Base-by-base conservation (phyloP, 1,140 invertebrate genomes). In the Drosophila malerkotliana region DNA sequence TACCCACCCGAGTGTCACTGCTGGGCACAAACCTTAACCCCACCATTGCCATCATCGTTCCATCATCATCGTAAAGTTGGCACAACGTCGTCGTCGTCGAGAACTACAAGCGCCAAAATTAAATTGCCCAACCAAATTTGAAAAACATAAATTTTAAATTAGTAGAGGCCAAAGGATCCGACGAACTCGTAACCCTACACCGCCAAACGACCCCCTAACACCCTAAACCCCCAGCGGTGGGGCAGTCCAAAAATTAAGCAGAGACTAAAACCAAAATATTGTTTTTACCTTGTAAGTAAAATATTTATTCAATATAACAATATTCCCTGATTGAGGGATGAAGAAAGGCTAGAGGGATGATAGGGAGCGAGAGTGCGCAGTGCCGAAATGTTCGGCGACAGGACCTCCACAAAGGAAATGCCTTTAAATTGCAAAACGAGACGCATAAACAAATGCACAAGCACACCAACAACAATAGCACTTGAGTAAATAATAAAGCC, bases 391-490 rank as follows among this genome's bases (percentile, higher is more conserved):
- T 75, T 45, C 45, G 37, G 60, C 58, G 60, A 59, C 37, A 41
- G 34, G 48, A 60, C 56, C 49, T 44, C 52, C 62, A 61, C 67
- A 88, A 87, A 64, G 82, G 83, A 87, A 88, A 82, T 83, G 66
- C 75, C 83, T 87, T 87, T 88, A 88, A 88, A 87, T 87, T 83
- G 83, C 83, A 77, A 87, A 88, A 87, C 83, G 79, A 87, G 83
- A 88, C 84, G 76, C 83, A 87, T 88, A 87, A 87, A 88, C 81
- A 85, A 85, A 85, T 85, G 73, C 73, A 79, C 66, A 79, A 68
- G 52, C 61, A 60, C 52, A 79, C 57, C 72, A 41, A 53, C 60
- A 64, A 68, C 60, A 64, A 68, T 73, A 77, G 79, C 83, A 79
- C 79, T 81, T 83, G 78, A 73, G 83, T 88, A 88, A 88, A 88